Evolutionary conservation across 1,140 invertebrate genomes (phyloP).

Genomic region (silkworm (Bombyx mori)): DNA sequence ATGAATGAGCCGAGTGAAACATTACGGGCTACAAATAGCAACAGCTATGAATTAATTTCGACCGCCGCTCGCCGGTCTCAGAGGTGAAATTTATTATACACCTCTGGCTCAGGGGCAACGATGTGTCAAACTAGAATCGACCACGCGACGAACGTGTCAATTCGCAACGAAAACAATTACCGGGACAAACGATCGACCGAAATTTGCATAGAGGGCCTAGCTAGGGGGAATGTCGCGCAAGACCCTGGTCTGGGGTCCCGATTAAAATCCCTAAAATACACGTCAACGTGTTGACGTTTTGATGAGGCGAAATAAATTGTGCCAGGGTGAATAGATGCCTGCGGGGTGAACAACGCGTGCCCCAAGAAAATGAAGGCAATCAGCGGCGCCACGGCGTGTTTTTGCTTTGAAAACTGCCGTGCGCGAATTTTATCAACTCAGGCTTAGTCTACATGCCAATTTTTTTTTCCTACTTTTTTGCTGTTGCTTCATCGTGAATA

Average conservation of each 20-base stretch:
- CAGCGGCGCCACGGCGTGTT: slow-evolving; percentile 29
- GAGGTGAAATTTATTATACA: neutral
- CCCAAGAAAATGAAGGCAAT: slow-evolving; percentile 60
- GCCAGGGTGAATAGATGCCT: slow-evolving; percentile 33
- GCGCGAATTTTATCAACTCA: slow-evolving; percentile 18
- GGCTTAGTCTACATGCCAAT: slow-evolving; percentile 8
- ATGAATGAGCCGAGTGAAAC: slow-evolving; percentile 1
- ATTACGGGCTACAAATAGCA: neutral
- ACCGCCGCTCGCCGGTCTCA: neutral
- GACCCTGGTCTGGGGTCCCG: slow-evolving; percentile 28
- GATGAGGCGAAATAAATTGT: slow-evolving; percentile 66
- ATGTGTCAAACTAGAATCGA: slow-evolving; percentile 34
- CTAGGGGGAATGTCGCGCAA: slow-evolving; percentile 6
- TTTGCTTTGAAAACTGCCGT: slow-evolving; percentile 20
- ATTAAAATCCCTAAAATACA: slow-evolving; percentile 65
- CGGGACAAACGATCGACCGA: slow-evolving; percentile 30
- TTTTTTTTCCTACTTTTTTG: neutral
- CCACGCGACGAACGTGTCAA: slow-evolving; percentile 38
- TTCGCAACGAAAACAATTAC: slow-evolving; percentile 59
- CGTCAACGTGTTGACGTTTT: slow-evolving; percentile 66
- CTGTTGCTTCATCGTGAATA: neutral
- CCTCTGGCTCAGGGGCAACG: neutral
- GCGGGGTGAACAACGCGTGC: slow-evolving; percentile 39
- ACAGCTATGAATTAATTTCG: slow-evolving; percentile 4
- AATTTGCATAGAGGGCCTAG: slow-evolving; percentile 54